These are phyloP conservation scores for Octomys mimax DNA, from an alignment of 2,797 vertebrate species.

Conservation along the genomic window DNA sequence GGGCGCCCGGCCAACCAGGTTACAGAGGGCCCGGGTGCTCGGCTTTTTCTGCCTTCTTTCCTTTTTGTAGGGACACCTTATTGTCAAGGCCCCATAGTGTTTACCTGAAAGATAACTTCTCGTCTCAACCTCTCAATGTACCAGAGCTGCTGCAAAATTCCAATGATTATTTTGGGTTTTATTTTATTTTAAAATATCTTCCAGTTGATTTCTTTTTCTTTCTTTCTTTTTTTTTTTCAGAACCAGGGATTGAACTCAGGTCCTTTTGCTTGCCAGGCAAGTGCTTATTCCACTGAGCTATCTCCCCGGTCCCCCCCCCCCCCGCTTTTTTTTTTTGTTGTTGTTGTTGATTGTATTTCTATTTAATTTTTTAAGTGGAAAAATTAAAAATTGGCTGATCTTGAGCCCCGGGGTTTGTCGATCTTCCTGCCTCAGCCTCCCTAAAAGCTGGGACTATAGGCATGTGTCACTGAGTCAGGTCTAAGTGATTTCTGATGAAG, in stretches of 20 bases:
- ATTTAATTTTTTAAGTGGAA: neutral
- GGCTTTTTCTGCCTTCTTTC: neutral
- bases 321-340: too few species aligned
- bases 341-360: neutral
- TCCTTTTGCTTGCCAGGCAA: too few species aligned
- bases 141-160: neutral
- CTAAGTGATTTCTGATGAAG: neutral
- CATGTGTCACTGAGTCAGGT: neutral
- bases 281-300: too few species aligned
- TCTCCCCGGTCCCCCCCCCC: too few species aligned
- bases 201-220: neutral
- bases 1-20: neutral
- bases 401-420: neutral
- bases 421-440: neutral
- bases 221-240: too few species aligned
- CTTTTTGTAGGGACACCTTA: neutral
- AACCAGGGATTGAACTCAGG: too few species aligned
- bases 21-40: accelerated
- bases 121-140: neutral
- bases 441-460: neutral
- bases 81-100: neutral
- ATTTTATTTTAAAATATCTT: neutral
- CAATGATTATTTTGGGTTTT: neutral
- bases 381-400: neutral
- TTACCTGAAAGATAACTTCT: neutral